A percentile compares a stretch with the other conserved stretches of the same genome.
These are phyloP conservation scores for Champsocephalus gunnari DNA, from an alignment of 2,797 vertebrate genomes.

Conservation along the genomic window DNA sequence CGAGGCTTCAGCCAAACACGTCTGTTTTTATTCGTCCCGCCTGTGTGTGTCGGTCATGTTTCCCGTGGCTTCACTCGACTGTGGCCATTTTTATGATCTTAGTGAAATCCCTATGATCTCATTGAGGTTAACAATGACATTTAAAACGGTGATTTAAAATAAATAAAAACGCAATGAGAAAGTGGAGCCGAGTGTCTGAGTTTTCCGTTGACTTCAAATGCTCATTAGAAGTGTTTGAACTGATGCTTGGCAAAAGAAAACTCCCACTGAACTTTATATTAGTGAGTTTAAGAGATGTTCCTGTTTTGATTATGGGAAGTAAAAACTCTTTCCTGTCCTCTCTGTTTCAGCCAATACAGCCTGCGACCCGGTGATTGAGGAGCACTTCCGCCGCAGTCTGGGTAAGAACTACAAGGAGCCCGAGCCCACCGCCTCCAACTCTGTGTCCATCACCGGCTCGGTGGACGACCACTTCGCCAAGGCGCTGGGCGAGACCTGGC, in stretches of 20 bases:
- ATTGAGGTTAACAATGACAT: slow-evolving; percentile 70
- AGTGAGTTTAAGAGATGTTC: slow-evolving; percentile 31
- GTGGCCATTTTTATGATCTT: slow-evolving; percentile 60
- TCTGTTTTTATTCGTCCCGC: slow-evolving; percentile 25
- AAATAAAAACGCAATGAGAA: slow-evolving; percentile 47
- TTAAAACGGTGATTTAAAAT: slow-evolving; percentile 52
- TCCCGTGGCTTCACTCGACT: slow-evolving; percentile 57
- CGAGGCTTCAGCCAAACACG: slow-evolving; percentile 12
- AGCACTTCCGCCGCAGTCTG: slow-evolving; percentile 97
- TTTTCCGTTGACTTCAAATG: slow-evolving; percentile 54
- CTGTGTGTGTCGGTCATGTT: slow-evolving; percentile 48
- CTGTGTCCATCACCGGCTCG: slow-evolving; percentile 97
- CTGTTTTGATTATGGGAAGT: slow-evolving; percentile 27
- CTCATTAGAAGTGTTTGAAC: slow-evolving; percentile 34
- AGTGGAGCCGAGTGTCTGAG: slow-evolving; percentile 37
- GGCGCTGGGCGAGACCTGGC: slow-evolving; percentile 97
- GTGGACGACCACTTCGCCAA: slow-evolving; percentile 99
- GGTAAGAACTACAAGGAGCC: slow-evolving; percentile 99
- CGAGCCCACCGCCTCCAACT: slow-evolving; percentile 93
- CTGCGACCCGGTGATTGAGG: slow-evolving; percentile 97
- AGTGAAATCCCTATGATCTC: slow-evolving; percentile 64
- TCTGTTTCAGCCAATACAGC: slow-evolving; percentile 82
- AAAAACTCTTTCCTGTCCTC: neutral
- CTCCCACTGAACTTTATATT: slow-evolving; percentile 31
- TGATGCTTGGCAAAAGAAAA: slow-evolving; percentile 42